Percentiles rank a stretch among this genome's conserved stretches.
phyloP scores from a whole-genome alignment of 2,888 invertebrate genomes.

The Atherix ibis region DNA sequence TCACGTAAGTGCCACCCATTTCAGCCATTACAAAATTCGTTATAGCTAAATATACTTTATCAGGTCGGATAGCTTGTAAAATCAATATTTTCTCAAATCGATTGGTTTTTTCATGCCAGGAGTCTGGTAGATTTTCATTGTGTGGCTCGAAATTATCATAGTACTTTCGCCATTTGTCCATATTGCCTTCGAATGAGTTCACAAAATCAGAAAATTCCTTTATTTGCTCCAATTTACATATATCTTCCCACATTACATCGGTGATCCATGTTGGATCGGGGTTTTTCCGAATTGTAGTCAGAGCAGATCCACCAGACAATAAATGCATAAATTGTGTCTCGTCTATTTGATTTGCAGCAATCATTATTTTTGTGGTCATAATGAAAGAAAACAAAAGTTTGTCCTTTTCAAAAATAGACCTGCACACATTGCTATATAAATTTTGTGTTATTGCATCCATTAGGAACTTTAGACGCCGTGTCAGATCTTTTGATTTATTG shows the following conservation, averaged over 20 bases:
- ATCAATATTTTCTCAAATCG: constrained; percentile 64
- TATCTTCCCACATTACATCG: constrained; percentile 62
- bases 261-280: constrained; percentile 72
- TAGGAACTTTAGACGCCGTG: constrained; percentile 58
- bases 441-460: constrained; percentile 69
- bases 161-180: constrained; percentile 40
- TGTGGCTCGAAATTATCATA: constrained; percentile 57
- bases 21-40: constrained; percentile 54
- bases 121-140: constrained; percentile 47
- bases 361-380: constrained; percentile 48
- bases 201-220: constrained; percentile 46
- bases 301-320: constrained; percentile 47
- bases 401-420: constrained; percentile 79
- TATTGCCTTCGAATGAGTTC: constrained; percentile 38
- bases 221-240: constrained; percentile 53
- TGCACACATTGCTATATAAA: constrained; percentile 72
- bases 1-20: constrained; percentile 64
- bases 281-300: constrained; percentile 32
- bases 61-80: constrained; percentile 64
- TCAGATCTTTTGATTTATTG: constrained; percentile 46
- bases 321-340: constrained; percentile 57
- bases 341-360: constrained; percentile 44
- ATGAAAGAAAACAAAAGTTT: constrained; percentile 74
- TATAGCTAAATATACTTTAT: constrained; percentile 68
- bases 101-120: constrained; percentile 45